Percentiles rank a stretch among this genome's conserved stretches.
Conservation (phyloP, 1,140 invertebrate genomes). For the Lepidurus arcticus region DNA sequence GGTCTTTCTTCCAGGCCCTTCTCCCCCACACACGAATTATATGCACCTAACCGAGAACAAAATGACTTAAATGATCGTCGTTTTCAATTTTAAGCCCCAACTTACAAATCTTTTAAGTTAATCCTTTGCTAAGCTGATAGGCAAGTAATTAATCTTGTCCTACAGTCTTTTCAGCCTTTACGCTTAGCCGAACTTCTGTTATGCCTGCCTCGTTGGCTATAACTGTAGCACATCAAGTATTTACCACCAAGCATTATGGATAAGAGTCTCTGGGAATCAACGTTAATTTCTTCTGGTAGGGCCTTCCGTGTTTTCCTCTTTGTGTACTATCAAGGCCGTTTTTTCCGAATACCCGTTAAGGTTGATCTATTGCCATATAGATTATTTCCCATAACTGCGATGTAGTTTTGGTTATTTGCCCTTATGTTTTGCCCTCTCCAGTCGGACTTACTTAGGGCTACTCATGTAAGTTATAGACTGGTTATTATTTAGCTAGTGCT, state of each 20-base stretch:
- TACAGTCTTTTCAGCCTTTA: no score
- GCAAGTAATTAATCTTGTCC: no score
- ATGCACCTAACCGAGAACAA: no score
- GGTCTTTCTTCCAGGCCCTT: no score
- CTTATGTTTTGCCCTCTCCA: conserved; percentile 1
- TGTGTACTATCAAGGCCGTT: not conserved
- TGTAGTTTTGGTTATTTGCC: not conserved
- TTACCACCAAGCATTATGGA: not conserved
- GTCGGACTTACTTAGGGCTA: not conserved
- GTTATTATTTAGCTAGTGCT: conserved; percentile 9
- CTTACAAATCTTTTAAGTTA: no score
- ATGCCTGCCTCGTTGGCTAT: not conserved
- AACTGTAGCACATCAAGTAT: not conserved
- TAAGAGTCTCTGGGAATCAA: conserved; percentile 17
- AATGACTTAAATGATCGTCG: no score
- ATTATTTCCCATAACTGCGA: not conserved
- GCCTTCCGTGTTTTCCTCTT: not conserved
- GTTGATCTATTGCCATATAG: not conserved
- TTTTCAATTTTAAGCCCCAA: no score
- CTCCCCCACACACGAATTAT: no score
- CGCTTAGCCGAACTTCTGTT: not conserved
- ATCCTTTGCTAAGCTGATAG: no score
- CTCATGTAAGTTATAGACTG: not conserved
- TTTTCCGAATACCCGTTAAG: not conserved
- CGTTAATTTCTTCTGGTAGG: conserved; percentile 13